Evolutionary conservation across 2,888 invertebrate species (phyloP), one percentile per base, ranked within the genome.

Genomic region (Drepanosiphum platanoidis): DNA sequence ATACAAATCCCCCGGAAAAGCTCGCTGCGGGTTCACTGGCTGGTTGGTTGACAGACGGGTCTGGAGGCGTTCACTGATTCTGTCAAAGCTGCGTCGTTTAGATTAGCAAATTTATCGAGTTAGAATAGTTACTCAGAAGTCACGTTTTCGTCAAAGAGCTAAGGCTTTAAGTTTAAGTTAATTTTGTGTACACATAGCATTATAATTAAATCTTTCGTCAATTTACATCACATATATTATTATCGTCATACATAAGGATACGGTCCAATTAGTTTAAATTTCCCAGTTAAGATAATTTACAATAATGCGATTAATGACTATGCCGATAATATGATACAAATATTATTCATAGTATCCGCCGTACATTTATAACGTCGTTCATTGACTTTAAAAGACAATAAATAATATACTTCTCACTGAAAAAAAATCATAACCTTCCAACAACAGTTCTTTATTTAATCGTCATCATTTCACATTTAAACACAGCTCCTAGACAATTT

Each of bases 21-120:
- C 58, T 58, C 13, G n/a, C 34, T 15, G n/a, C 3, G 58, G 8
- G 52, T 27, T 75, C 58, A 36, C n/a, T 8, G n/a, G 22, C 32
- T 3, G 34, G 22, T n/a, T 1, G 15, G 58, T 58, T 15, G 34
- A 4, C n/a, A 3, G 74, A 52, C 7, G 27, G 58, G 30, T 64
- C 18, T 8, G 22, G 34, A 7, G 2, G 34, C 34, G 27, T 58
- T 61, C 58, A 61, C 58, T 58, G 36, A 75, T 58, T 36, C 15
- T 27, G 58, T 75, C 75, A 75, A 75, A 75, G 75, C 75, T 58
- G 75, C n/a, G 36, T 75, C 75, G 36, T 58, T 58, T 61, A 75
- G 75, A 75, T 75, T 75, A 75, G n/a, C 34, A 15, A 75, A 75
- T 61, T n/a, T 58, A 75, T 58, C 34, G 58, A 75, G 58, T 75